Conservation (phyloP, 2,113 vertebrate species). For the Ursus arctos region DNA sequence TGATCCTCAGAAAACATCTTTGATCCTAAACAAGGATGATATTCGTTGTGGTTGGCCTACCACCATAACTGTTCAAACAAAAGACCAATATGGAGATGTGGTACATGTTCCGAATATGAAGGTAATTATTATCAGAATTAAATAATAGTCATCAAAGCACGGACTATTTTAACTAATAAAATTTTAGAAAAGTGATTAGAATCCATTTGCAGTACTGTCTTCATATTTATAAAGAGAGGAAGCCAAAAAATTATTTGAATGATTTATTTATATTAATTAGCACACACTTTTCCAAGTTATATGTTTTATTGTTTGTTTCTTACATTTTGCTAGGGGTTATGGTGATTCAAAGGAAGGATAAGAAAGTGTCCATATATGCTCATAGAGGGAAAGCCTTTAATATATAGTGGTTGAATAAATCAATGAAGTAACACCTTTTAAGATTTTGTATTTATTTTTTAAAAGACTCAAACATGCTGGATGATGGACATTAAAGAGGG, state of each 20-base stretch:
- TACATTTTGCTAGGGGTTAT: neutral
- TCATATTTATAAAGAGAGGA: neutral
- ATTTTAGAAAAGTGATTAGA: neutral
- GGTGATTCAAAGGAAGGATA: neutral
- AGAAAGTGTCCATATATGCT: neutral
- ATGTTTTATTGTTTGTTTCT: neutral
- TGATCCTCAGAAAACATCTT: constrained; percentile 98
- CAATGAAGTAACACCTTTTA: neutral
- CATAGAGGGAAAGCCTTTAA: neutral
- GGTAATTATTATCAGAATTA: constrained; percentile 86
- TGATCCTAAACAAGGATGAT: constrained; percentile 99
- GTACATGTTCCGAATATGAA: constrained; percentile 99
- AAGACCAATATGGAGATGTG: constrained; percentile 99
- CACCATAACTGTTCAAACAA: constrained; percentile 98
- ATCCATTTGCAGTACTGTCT: neutral
- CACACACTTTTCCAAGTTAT: neutral
- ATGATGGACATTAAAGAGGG: neutral
- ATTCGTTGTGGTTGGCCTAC: constrained; percentile 99
- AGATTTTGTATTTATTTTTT: neutral
- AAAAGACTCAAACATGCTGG: neutral
- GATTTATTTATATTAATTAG: neutral
- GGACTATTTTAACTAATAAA: neutral
- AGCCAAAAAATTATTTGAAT: neutral
- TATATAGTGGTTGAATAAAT: neutral
- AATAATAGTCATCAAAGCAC: neutral